Conservation (phyloP, 2,113 vertebrate species). For the Seriola quinqueradiata region DNA sequence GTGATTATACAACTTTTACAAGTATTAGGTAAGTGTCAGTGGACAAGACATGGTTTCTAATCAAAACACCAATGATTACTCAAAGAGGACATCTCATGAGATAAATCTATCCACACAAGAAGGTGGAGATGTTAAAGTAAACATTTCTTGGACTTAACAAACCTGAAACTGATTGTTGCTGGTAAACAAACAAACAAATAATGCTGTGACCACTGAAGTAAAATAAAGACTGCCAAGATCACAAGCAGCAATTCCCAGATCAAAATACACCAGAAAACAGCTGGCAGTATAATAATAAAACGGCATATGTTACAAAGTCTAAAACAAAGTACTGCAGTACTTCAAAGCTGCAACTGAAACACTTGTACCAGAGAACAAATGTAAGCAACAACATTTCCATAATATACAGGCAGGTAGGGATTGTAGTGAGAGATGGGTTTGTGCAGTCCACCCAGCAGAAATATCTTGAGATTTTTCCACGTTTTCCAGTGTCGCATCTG, state of each 20-base stretch:
- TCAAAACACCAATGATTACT: constrained; percentile 10
- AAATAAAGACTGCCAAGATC: constrained; percentile 19
- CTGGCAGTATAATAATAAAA: background rate
- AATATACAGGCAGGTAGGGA: constrained; percentile 37
- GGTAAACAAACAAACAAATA: constrained; percentile 29
- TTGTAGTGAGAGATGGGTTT: constrained; percentile 2
- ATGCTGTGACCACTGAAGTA: background rate
- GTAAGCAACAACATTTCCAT: constrained; percentile 40
- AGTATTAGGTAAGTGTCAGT: constrained; percentile 10
- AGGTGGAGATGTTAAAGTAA: constrained; percentile 38
- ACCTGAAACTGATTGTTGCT: background rate
- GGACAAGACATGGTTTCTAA: background rate
- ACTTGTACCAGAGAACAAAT: constrained; percentile 27
- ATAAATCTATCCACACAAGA: constrained; percentile 28
- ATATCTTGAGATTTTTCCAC: background rate
- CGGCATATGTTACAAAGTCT: constrained; percentile 26
- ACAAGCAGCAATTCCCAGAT: constrained; percentile 38
- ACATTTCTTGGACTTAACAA: constrained; percentile 26
- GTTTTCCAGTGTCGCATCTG: background rate
- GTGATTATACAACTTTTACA: constrained; percentile 56
- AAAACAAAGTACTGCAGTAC: constrained; percentile 46
- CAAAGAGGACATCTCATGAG: constrained; percentile 17
- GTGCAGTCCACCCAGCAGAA: constrained; percentile 28
- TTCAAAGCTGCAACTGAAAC: constrained; percentile 38
- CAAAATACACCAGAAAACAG: constrained; percentile 10